Conservation (phyloP, 2,797 vertebrate genomes). For the Pseudochaenichthys georgianus region DNA sequence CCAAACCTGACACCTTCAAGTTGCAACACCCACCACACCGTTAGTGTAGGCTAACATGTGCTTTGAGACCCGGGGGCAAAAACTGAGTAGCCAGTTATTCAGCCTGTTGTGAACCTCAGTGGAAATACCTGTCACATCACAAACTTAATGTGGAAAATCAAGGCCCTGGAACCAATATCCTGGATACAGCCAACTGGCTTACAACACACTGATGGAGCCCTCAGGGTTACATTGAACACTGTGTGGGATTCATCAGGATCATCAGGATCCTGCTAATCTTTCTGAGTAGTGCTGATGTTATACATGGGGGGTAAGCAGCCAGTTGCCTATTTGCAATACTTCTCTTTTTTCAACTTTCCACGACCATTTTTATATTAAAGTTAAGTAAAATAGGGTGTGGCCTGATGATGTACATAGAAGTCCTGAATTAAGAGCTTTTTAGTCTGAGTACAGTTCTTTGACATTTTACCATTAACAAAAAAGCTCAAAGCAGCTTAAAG, state of each 20-base stretch:
- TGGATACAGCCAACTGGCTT: constrained; percentile 6
- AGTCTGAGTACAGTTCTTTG: too few species aligned
- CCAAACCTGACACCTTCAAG: constrained; percentile 25
- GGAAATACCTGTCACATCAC: constrained; percentile 52
- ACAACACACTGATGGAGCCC: constrained; percentile 10
- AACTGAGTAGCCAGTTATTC: constrained; percentile 19
- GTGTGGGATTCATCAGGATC: constrained; percentile 27
- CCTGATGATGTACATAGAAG: not conserved
- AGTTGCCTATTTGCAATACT: constrained; percentile 1
- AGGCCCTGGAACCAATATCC: constrained; percentile 42
- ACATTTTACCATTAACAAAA: not conserved
- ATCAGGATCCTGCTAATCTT: constrained; percentile 16
- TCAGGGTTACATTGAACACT: constrained; percentile 30
- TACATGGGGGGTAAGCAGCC: constrained; percentile 1
- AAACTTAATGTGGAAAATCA: constrained; percentile 52
- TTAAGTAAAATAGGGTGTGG: not conserved
- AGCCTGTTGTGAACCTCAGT: constrained; percentile 23
- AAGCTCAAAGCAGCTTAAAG: not conserved
- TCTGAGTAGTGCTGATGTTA: constrained; percentile 17
- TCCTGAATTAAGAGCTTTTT: not conserved
- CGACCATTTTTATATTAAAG: constrained; percentile 1
- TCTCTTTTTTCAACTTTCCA: not conserved
- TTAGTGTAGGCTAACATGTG: constrained; percentile 10
- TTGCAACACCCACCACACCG: constrained; percentile 12
- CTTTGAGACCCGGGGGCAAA: constrained; percentile 25